These are phyloP conservation scores for Lates calcarifer DNA, from an alignment of 2,113 vertebrate species.

Conservation along the genomic window DNA sequence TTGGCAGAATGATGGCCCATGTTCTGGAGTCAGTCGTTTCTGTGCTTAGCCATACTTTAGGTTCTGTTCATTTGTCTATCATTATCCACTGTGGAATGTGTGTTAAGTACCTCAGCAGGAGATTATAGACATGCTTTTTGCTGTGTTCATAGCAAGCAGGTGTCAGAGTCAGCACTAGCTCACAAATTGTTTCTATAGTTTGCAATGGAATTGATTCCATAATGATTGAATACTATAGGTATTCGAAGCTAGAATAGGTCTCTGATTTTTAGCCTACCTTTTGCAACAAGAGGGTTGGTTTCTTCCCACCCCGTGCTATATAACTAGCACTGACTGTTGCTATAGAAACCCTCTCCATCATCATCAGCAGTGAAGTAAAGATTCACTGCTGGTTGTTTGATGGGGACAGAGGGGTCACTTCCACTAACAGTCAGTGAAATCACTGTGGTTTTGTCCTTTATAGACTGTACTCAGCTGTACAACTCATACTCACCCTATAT, in stretches of 20 bases:
- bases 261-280: conserved; percentile 4
- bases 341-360: conserved; percentile 60
- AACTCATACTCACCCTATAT: not conserved
- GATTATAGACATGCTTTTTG: not conserved
- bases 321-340: conserved; percentile 41
- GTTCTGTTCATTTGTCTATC: not conserved
- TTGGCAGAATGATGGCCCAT: not conserved
- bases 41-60: not conserved
- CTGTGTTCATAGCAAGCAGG: conserved; percentile 2
- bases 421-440: conserved; percentile 4
- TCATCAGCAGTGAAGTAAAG: conserved; percentile 28
- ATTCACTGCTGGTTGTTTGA: conserved; percentile 34
- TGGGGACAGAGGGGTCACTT: conserved; percentile 44
- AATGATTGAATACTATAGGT: not conserved
- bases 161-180: conserved; percentile 5
- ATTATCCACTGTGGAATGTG: conserved; percentile 34
- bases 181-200: not conserved
- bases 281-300: conserved; percentile 2
- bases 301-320: conserved; percentile 12
- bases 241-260: not conserved
- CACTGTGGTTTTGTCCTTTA: conserved; percentile 20
- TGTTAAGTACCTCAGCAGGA: conserved; percentile 9
- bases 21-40: not conserved
- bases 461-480: not conserved
- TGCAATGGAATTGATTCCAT: not conserved